Evolutionary conservation across 2,113 vertebrate species (phyloP), one percentile per base, ranked within the genome.

Genomic region (Pheucticus melanocephalus): DNA sequence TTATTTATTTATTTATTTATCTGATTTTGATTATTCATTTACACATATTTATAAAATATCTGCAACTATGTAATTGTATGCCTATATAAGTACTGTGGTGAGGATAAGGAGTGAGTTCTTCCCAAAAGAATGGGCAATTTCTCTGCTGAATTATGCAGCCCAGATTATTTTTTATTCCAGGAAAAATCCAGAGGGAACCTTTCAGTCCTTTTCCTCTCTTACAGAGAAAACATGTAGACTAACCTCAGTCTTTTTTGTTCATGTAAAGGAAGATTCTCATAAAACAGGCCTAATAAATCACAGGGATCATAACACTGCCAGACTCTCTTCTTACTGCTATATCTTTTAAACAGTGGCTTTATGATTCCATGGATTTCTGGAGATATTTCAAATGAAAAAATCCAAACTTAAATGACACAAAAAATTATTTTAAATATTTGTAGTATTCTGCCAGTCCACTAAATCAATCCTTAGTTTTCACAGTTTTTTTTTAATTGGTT

Each of bases 401-500:
- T 60, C 15, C 9, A 48, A 76, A 66, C 0, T 39, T 72, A 18
- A 47, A 88, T n/a, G 12, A 44, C 16, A 39, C 2, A 51, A 73
- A 76, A 35, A 1, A 13, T n/a, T 56, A 24, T 8, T 85, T 40
- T 69, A 73, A 88, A 25, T 44, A 1, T 47, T 47, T 86, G 10
- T 6, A 51, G 9, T 30, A 39, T 70, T 83, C n/a, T 86, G 2
- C 9, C 31, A 80, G 15, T 47, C 19, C 15, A n/a, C 12, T 35
- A 70, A 75, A 82, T 66, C 2, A 9, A 19, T 47, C 12, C 2
- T 7, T 48, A 15, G 27, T 39, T 60, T 61, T 64, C 37, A 4
- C 18, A 19, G 8, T 0, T 1, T 44, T 30, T 37, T 47, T 59
- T 30, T 6, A 15, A 31, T 35, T 22, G 2, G 4, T 64, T 82